Base-by-base conservation (phyloP, 2,797 vertebrate species). In the Threskiornis aethiopicus region DNA sequence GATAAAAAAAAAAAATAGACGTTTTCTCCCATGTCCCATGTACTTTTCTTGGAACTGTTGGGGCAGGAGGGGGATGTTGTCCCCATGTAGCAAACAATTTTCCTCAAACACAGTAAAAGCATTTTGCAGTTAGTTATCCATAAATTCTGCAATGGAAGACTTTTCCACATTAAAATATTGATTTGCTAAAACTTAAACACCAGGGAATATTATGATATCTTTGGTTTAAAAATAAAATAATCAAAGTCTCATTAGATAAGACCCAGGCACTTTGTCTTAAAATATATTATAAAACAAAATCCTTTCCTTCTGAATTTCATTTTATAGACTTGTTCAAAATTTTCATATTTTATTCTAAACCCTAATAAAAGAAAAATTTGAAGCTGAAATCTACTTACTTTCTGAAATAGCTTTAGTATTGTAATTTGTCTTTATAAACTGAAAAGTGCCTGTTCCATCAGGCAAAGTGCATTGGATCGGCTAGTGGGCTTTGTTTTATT, bases 21-120 rank as follows among this genome's bases (percentile, higher is more conserved):
- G 13, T 81, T 85, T 91, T 47, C 5, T 70, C 25, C 21, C 9
- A 13, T 16, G 10, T 70, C 25, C 21, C 9, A 13, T 16, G 10
- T 44, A 28, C 11, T 81, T 57, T 46, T 62, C 46, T 78, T 17
- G 7, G 35, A 73, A 33, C 13, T 58, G 26, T 14, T 24, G 9
- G 4, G 29, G 10, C 9, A 24, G 3, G 7, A 26, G 6, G 3
- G 6, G 4, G 26, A 64, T 14, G 33, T 47, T 84, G 8, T 39
- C 16, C 20, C 11, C 4, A 17, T 4, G 22, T 9, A 81, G 37
- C 2, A 58, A 87, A 66, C 0, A 2, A 31, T 67, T 94, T 75
- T 66, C 31, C 41, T 84, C n/a, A 70, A 81, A 44, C 6, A n/a
- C 0, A 0, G 13, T 42, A 77, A 25, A 87, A 55, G 22, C 1